Base-by-base conservation (phyloP, 2,888 invertebrate species). In the Cybosia mesomella region DNA sequence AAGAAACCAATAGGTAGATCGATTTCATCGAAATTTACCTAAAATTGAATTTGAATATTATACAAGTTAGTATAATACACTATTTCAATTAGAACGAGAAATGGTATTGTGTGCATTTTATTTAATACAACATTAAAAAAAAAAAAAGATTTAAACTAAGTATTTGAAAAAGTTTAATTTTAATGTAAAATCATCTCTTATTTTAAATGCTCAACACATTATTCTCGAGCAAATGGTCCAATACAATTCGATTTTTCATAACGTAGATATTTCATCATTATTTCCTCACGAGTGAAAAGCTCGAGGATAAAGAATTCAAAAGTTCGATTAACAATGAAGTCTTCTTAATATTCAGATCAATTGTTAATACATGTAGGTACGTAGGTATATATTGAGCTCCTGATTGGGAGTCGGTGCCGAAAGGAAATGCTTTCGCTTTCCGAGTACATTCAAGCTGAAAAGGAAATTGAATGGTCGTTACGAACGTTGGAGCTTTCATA, bases 391-490 rank as follows among this genome's bases (percentile, higher is more conserved):
- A 89, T 89, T 89, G 81, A 83, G 83, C 80, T 83, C 79, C 84
- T 91, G 91, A 93, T 92, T 92, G 89, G 91, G 69, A 87, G 83
- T 85, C 83, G 83, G 84, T 81, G 86, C 80, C 82, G 81, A 82
- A 85, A 85, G 89, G 90, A 91, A 93, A 91, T 91, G 91, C 91
- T 89, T 86, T 86, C 86, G 85, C 85, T 85, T 86, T 87, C 88
- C 90, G 91, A 92, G 92, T 92, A 88, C 91, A 90, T 90, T 89
- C 86, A 82, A 83, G 84, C 86, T 92, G 89, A 90, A 91, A 91
- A 90, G 93, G 91, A 93, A 93, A 93, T 93, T 90, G 92, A 92
- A 91, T 90, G 90, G 90, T 92, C 92, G 92, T 92, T 92, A 91
- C 85, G 88, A 88, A 84, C 86, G 86, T 87, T 88, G 87, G 86